These are phyloP conservation scores for Apeira syringaria DNA, from an alignment of 2,888 invertebrate genomes.

Conservation along the genomic window DNA sequence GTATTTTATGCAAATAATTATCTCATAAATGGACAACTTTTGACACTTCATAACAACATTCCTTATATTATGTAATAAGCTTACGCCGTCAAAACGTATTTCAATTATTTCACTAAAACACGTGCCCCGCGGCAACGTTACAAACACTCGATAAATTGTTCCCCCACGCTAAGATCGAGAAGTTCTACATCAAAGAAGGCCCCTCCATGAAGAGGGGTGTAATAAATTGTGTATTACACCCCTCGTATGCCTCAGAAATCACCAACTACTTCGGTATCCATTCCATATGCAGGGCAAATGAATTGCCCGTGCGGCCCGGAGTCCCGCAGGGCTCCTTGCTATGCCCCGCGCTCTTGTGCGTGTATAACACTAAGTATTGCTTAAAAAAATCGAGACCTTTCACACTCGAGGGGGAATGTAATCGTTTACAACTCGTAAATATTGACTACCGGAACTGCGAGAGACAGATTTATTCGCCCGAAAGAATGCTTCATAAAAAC, in stretches of 20 bases:
- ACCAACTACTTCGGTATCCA: conserved; percentile 36
- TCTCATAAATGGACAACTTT: no score
- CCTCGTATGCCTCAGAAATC: conserved; percentile 44
- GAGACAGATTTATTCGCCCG: conserved; percentile 35
- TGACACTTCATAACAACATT: no score
- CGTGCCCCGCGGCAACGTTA: conserved; percentile 28
- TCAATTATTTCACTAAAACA: conserved; percentile 26
- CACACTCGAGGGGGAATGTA: conserved; percentile 44
- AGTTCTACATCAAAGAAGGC: conserved; percentile 42
- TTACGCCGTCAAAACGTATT: conserved; percentile 3
- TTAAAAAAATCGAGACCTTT: conserved; percentile 42
- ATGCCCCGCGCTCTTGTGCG: conserved; percentile 38
- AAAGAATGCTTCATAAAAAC: conserved; percentile 4
- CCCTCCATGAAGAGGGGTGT: no score
- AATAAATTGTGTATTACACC: conserved; percentile 52
- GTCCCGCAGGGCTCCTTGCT: conserved; percentile 54
- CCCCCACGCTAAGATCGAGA: conserved; percentile 32
- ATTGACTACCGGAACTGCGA: conserved; percentile 46
- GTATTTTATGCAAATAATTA: no score
- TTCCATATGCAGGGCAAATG: conserved; percentile 57
- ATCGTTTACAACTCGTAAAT: conserved; percentile 70
- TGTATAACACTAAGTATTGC: conserved; percentile 50
- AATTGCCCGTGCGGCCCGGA: conserved; percentile 45
- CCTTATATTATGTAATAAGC: no score
- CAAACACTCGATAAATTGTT: conserved; percentile 26